Evolutionary conservation across 2,888 invertebrate genomes (phyloP).

Genomic region (Hirtodrosophila duncani): DNA sequence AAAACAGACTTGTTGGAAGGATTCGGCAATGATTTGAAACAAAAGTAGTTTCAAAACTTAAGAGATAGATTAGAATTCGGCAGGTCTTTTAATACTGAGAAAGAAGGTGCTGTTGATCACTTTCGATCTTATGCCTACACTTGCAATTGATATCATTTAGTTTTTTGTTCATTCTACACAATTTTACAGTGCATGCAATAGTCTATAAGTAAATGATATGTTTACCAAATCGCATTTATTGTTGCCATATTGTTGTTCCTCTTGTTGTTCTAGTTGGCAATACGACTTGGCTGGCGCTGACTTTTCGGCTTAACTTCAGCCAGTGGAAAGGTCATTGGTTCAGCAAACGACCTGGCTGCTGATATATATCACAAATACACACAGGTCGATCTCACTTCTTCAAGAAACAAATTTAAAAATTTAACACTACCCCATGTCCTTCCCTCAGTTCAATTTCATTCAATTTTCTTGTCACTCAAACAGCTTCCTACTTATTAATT

Average conservation of each 20-base stretch:
- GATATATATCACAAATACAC: slow-evolving; percentile 5
- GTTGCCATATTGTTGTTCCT: slow-evolving; percentile 10
- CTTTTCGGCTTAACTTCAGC: slow-evolving; percentile 30
- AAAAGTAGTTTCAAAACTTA: too few species aligned
- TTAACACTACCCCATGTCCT: background rate
- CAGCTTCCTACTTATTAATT: background rate
- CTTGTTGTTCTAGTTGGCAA: slow-evolving; percentile 16
- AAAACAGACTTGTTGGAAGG: too few species aligned
- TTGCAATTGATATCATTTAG: too few species aligned
- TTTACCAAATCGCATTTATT: background rate
- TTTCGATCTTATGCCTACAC: too few species aligned
- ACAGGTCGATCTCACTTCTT: background rate
- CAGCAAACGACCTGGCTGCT: slow-evolving; percentile 32
- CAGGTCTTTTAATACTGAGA: too few species aligned
- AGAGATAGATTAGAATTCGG: too few species aligned
- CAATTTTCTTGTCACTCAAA: too few species aligned
- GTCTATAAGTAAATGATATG: too few species aligned
- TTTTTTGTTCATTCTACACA: too few species aligned
- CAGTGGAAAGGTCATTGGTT: slow-evolving; percentile 64
- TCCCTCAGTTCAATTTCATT: slow-evolving; percentile 37
- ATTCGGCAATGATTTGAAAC: too few species aligned
- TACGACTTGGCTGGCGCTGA: slow-evolving; percentile 31
- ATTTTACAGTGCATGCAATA: too few species aligned
- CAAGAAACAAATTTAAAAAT: background rate
- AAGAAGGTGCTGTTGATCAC: too few species aligned